Conservation (phyloP, 2,888 invertebrate species). For the Micropterix aruncella region DNA sequence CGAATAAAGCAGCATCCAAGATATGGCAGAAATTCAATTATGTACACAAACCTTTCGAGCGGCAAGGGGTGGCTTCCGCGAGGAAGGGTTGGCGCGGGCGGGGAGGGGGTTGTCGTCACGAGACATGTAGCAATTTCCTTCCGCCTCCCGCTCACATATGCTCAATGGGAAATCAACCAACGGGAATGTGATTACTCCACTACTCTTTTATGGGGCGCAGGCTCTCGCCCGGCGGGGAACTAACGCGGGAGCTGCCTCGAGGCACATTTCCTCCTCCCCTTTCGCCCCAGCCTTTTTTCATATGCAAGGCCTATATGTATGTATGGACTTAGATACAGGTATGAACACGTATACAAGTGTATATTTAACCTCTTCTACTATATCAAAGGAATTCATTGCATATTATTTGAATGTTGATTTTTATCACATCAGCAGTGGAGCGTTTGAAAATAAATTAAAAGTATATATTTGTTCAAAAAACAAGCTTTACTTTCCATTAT, state of each 20-base stretch:
- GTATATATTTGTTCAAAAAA: too few relatives aligned
- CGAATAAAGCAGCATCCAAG: neutral
- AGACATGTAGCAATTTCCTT: conserved; percentile 1
- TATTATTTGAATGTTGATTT: too few relatives aligned
- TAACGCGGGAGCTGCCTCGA: conserved; percentile 1
- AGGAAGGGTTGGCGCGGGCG: neutral
- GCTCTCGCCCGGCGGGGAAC: conserved; percentile 1
- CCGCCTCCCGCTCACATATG: neutral
- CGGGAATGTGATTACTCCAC: conserved; percentile 13
- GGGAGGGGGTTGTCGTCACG: neutral
- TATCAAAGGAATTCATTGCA: too few relatives aligned
- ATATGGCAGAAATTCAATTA: neutral
- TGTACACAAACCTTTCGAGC: neutral
- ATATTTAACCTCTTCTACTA: too few relatives aligned
- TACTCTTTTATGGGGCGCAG: conserved; percentile 13
- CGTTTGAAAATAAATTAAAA: too few relatives aligned
- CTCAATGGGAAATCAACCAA: conserved; percentile 10
- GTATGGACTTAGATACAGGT: too few relatives aligned
- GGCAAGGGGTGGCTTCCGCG: neutral
- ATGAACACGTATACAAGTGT: too few relatives aligned
- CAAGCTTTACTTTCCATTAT: too few relatives aligned
- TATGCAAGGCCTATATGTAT: too few relatives aligned
- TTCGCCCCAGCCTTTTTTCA: conserved; percentile 5
- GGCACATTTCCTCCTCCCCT: conserved; percentile 2
- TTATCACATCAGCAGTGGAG: too few relatives aligned